phyloP scores from a whole-genome alignment of 2,797 vertebrate genomes.

The Pipistrellus pygmaeus region DNA sequence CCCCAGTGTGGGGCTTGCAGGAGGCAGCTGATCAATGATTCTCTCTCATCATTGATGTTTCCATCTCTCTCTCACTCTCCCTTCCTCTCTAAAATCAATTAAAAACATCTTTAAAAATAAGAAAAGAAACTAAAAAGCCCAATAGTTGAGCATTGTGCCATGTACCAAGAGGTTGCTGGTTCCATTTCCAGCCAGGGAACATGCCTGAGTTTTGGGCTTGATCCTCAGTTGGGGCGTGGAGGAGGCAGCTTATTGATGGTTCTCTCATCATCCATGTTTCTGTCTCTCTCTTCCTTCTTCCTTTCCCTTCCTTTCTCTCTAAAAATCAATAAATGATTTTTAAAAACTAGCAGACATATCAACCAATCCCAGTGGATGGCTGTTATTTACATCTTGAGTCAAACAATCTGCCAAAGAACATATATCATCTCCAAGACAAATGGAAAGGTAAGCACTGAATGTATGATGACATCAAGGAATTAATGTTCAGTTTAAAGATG shows the following conservation, averaged over 20 bases:
- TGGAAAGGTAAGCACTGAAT: background rate
- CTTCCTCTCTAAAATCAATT: no score
- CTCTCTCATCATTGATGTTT: no score
- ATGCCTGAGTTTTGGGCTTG: background rate
- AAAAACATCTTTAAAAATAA: no score
- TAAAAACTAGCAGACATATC: background rate
- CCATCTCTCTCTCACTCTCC: no score
- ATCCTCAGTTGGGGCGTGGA: background rate
- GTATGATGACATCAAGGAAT: background rate
- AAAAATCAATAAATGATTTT: background rate
- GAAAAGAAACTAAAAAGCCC: background rate
- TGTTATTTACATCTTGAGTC: background rate
- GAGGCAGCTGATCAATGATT: no score
- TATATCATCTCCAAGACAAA: background rate
- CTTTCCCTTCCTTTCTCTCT: background rate
- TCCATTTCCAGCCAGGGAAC: background rate
- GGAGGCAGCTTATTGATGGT: background rate
- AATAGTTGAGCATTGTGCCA: background rate
- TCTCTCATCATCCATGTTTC: background rate
- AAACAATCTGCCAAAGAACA: background rate
- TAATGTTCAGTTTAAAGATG: background rate
- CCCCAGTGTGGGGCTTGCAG: no score
- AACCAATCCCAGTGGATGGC: background rate
- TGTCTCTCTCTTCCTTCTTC: background rate
- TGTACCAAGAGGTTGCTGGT: background rate